Conservation (phyloP, 2,113 vertebrate genomes). For the Nyctibius bracteatus region DNA sequence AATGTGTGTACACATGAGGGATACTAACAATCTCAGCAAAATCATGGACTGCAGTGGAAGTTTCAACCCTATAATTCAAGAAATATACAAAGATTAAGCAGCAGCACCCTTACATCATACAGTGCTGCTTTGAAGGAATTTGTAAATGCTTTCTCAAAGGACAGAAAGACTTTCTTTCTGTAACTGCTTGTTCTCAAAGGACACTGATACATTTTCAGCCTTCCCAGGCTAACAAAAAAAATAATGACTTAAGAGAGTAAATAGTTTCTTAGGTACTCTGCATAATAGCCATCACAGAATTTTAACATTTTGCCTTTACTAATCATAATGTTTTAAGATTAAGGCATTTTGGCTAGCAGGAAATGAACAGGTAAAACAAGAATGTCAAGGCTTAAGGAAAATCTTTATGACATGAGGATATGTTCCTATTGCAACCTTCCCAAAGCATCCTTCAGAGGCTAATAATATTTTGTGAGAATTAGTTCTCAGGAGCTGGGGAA, state of each 20-base stretch:
- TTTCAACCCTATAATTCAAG: neutral
- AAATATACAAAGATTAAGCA: neutral
- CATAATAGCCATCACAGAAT: neutral
- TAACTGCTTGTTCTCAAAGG: neutral
- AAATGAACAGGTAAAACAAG: neutral
- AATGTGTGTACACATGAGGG: neutral
- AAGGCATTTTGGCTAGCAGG: neutral
- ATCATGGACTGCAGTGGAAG: neutral
- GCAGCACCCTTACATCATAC: neutral
- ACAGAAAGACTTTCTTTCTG: too few relatives aligned
- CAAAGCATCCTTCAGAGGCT: neutral
- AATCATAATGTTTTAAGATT: neutral
- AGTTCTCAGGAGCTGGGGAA: neutral
- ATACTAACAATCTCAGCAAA: neutral
- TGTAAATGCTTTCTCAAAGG: neutral
- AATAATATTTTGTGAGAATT: neutral
- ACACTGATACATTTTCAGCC: neutral
- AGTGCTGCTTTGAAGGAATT: neutral
- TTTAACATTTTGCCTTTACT: neutral
- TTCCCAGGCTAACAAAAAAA: neutral
- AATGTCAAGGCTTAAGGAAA: neutral
- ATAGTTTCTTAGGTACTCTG: neutral
- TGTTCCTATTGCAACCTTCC: neutral
- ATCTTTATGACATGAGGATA: neutral
- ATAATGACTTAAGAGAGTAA: neutral